These are phyloP conservation scores for Propithecus coquereli DNA, from an alignment of 2,113 vertebrate species.

Conservation along the genomic window DNA sequence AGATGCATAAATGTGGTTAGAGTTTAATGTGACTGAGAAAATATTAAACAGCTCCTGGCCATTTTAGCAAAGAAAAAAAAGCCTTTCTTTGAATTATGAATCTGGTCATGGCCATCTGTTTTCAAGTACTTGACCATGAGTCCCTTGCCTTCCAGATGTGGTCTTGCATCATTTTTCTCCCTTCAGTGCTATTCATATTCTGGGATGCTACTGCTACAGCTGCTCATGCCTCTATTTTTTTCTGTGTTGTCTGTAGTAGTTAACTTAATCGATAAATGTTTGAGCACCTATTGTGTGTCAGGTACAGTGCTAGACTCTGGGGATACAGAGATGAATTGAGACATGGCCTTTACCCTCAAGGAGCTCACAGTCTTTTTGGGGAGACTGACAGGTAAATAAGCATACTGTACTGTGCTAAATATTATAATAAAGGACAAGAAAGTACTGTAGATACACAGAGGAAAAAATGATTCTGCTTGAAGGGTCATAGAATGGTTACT, in stretches of 20 bases:
- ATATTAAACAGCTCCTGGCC: constrained; percentile 20
- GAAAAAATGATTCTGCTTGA: background rate
- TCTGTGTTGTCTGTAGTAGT: constrained; percentile 54
- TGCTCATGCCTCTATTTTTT: background rate
- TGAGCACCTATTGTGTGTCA: constrained; percentile 64
- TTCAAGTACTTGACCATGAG: constrained; percentile 34
- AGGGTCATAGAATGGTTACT: background rate
- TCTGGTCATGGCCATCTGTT: constrained; percentile 14
- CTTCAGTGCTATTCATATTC: background rate
- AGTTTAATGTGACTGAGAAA: background rate
- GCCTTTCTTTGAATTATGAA: constrained; percentile 52
- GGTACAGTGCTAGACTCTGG: constrained; percentile 65
- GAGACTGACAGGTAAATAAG: constrained; percentile 64
- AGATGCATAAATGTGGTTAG: constrained; percentile 42
- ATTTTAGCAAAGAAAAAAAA: constrained; percentile 53
- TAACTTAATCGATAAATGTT: constrained; percentile 52
- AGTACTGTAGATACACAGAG: background rate
- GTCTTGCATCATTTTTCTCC: constrained; percentile 3
- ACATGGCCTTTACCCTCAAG: constrained; percentile 63
- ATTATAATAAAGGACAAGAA: background rate
- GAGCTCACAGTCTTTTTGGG: constrained; percentile 57
- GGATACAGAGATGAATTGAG: constrained; percentile 64
- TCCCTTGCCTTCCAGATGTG: constrained; percentile 28
- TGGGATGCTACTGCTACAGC: background rate
- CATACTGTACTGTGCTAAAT: constrained; percentile 11